These are phyloP conservation scores for Rana temporaria DNA, from an alignment of 2,113 vertebrate species.

Conservation along the genomic window DNA sequence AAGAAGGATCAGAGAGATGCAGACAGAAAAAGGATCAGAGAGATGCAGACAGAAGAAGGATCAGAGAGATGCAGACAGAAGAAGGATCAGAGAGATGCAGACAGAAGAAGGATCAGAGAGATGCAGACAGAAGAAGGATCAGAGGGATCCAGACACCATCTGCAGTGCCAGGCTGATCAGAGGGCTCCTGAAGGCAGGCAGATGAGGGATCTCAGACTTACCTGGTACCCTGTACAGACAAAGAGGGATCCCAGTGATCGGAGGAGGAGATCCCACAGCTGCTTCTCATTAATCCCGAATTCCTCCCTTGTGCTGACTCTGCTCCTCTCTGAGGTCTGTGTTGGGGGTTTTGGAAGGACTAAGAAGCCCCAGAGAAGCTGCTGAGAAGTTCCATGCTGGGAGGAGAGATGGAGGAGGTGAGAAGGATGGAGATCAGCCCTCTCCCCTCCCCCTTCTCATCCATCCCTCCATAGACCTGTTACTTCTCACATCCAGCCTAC, in stretches of 20 bases:
- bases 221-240: too few relatives aligned
- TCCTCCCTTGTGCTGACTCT: slow-evolving; percentile 33
- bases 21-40: too few relatives aligned
- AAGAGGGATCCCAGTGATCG: not conserved
- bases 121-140: not conserved
- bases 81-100: too few relatives aligned
- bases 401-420: not conserved
- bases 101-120: too few relatives aligned
- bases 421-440: slow-evolving; percentile 20
- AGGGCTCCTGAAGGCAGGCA: too few relatives aligned
- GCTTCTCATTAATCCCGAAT: slow-evolving; percentile 37
- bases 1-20: too few relatives aligned
- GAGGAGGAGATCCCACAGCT: slow-evolving; percentile 40
- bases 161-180: not conserved
- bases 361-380: slow-evolving; percentile 10
- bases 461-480: slow-evolving; percentile 11
- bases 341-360: slow-evolving; percentile 21
- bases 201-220: too few relatives aligned
- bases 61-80: not conserved
- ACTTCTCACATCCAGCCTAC: slow-evolving; percentile 1
- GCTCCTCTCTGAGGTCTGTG: not conserved
- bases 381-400: slow-evolving; percentile 49
- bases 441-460: not conserved
- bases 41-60: too few relatives aligned
- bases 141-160: not conserved